Evolutionary conservation across 2,797 vertebrate genomes (phyloP), one percentile per base, ranked within the genome.

Genomic region (Chiloscyllium punctatum): DNA sequence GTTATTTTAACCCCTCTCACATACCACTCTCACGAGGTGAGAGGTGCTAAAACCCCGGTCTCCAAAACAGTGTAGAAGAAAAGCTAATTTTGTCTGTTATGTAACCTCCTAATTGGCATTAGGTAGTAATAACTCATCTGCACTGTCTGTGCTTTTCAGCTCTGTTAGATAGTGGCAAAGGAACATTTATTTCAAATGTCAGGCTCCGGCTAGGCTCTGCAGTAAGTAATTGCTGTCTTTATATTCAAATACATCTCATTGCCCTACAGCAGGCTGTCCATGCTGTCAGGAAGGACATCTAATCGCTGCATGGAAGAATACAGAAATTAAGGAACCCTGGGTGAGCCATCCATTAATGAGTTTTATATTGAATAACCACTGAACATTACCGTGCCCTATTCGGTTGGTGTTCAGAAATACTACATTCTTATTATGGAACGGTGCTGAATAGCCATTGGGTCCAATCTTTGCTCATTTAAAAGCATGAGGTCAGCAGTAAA

Each of bases 131-230:
- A 84, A 84, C 15, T 42, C 62, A 8, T n/a, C 23, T 92, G 90
- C 66, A n/a, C 62, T 91, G 33, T 33, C 88, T 9, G 62, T 37
- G n/a, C 37, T 25, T 42, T n/a, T 62, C 30, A 69, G 66, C n/a
- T 69, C 90, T 42, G 66, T 92, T 69, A 92, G 90, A 25, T 69
- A 92, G n/a, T 69, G 90, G 66, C 68, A 37, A 92, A 92, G 0
- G 87, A 74, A 95, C 88, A 95, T 82, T 95, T 33, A 57, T 94
- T 94, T 77, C 69, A 94, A 72, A 95, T 95, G 95, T 95, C 95
- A 66, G 71, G 53, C 90, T 94, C 87, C 9, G 51, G 71, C 77
- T 94, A 79, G 88, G 69, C 88, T 95, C 68, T 77, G 51, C 72
- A 37, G 95, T 84, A 69, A 86, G 68, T 69, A 95, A 95, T 95